Conservation (phyloP, 2,888 invertebrate species). For the Blastobasis lacticolella region DNA sequence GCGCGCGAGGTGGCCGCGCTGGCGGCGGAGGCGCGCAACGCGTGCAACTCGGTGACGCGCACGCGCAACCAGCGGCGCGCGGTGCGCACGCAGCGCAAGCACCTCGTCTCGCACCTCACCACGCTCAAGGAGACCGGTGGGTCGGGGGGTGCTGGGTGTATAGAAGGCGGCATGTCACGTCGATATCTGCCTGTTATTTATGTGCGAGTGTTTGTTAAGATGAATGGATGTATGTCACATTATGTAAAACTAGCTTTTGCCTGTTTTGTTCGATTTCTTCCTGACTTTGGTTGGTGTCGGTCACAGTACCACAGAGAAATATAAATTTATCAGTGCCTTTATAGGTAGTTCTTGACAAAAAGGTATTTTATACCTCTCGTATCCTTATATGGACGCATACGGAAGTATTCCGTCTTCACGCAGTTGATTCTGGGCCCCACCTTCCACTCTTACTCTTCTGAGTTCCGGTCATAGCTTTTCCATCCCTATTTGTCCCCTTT, state of each 20-base stretch:
- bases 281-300: background rate
- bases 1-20: slow-evolving; percentile 54
- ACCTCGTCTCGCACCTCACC: slow-evolving; percentile 37
- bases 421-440: too few species aligned
- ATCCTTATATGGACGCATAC: too few species aligned
- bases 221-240: background rate
- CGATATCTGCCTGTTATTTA: background rate
- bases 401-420: too few species aligned
- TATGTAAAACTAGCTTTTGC: background rate
- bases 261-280: background rate
- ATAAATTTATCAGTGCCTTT: too few species aligned
- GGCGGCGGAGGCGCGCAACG: slow-evolving; percentile 55
- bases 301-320: too few species aligned
- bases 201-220: background rate
- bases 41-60: slow-evolving; percentile 45
- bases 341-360: background rate
- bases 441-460: too few species aligned
- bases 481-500: too few species aligned
- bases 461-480: too few species aligned
- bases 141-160: background rate
- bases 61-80: slow-evolving; percentile 48
- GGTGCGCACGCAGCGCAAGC: slow-evolving; percentile 35
- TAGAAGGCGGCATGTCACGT: background rate
- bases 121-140: slow-evolving; percentile 46
- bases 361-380: too few species aligned